A percentile compares a stretch with the other conserved stretches of the same genome.
Conservation (phyloP, 1,140 invertebrate species). For the Penaeus japonicus region DNA sequence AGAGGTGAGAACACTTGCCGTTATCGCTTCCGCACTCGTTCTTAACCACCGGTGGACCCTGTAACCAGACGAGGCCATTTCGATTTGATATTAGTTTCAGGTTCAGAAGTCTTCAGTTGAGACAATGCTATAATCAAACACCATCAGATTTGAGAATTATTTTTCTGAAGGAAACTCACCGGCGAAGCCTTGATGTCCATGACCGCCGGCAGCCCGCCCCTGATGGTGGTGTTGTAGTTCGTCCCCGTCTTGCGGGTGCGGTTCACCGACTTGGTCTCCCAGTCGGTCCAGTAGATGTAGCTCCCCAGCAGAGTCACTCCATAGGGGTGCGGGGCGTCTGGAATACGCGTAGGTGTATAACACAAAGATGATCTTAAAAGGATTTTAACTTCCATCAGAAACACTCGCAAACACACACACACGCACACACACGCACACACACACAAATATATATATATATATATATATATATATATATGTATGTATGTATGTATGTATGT, state of each 20-base stretch:
- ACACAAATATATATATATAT: not conserved
- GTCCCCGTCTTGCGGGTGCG: constrained; percentile 78
- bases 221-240: constrained; percentile 72
- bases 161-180: constrained; percentile 62
- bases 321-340: constrained; percentile 64
- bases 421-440: not conserved
- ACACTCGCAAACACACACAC: not conserved
- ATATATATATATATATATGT: not conserved
- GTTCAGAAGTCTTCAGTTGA: no score
- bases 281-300: constrained; percentile 91
- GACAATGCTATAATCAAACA: no score
- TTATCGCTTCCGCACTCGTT: constrained; percentile 71
- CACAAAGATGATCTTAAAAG: no score
- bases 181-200: constrained; percentile 80
- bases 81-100: no score
- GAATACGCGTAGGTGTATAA: not conserved
- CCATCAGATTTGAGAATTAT: no score
- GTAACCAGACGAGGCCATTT: no score
- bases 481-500: not conserved
- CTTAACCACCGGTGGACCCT: no score
- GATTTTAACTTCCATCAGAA: not conserved
- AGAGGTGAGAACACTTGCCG: constrained; percentile 69
- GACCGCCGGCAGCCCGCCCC: constrained; percentile 73
- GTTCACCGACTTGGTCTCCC: constrained; percentile 87
- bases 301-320: constrained; percentile 84